These are phyloP conservation scores for Salvelinus fontinalis DNA, from an alignment of 2,113 vertebrate genomes.

Conservation along the genomic window DNA sequence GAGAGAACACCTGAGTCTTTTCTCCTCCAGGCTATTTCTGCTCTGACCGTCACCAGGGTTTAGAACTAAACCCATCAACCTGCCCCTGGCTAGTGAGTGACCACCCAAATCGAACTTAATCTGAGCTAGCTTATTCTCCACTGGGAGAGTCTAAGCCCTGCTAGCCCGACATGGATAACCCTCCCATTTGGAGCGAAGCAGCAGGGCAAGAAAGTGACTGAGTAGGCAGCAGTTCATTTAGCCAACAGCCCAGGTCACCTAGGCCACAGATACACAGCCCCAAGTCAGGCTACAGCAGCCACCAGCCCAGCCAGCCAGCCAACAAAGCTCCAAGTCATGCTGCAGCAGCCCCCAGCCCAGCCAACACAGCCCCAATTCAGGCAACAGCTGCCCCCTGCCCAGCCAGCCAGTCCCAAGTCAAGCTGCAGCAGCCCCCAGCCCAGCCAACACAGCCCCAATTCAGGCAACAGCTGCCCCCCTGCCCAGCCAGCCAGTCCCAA, in stretches of 20 bases:
- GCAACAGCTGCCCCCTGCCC: no score
- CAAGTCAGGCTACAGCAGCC: slow-evolving; percentile 44
- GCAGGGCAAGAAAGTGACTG: not conserved
- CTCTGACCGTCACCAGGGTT: slow-evolving; percentile 18
- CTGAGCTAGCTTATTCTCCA: not conserved
- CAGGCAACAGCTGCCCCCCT: no score
- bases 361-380: no score
- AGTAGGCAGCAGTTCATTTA: slow-evolving; percentile 50
- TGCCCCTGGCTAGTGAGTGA: not conserved
- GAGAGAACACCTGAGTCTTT: slow-evolving; percentile 53
- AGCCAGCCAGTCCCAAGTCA: no score
- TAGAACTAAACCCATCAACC: slow-evolving; percentile 35
- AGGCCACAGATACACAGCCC: no score
- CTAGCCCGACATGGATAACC: no score
- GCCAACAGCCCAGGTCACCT: slow-evolving; percentile 30
- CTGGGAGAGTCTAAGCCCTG: no score
- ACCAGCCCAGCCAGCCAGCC: slow-evolving; percentile 15
- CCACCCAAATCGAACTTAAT: not conserved
- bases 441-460: no score
- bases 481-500: no score
- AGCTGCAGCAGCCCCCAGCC: no score
- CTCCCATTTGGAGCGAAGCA: slow-evolving; percentile 10
- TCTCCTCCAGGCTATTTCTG: slow-evolving; percentile 22
- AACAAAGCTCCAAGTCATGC: no score
- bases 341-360: no score